These are phyloP conservation scores for Luperina testacea DNA, from an alignment of 2,888 invertebrate species.

Conservation along the genomic window DNA sequence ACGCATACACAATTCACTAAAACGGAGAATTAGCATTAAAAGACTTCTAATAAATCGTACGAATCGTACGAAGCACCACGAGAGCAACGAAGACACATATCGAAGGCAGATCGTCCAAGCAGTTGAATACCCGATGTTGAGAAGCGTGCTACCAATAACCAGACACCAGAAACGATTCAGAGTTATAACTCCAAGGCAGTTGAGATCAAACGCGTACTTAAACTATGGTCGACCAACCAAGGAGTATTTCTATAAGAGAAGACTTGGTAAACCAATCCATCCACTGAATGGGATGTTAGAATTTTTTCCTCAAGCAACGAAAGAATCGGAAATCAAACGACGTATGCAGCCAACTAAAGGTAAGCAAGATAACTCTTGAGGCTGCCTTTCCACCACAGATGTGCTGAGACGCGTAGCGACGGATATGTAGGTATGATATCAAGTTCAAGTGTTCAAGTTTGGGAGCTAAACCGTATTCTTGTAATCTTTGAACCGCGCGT, in stretches of 20 bases:
- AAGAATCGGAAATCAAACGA: not conserved
- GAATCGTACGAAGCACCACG: not conserved
- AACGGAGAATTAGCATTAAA: not conserved
- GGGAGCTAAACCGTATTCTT: not conserved
- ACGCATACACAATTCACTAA: not conserved
- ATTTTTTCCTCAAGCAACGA: conserved; percentile 7
- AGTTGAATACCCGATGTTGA: not conserved
- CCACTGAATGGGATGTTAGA: not conserved
- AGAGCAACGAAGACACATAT: not conserved
- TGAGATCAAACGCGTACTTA: not conserved
- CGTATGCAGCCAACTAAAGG: not conserved
- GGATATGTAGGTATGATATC: not conserved
- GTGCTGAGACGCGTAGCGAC: not conserved
- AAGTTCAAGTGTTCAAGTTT: not conserved
- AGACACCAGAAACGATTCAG: not conserved
- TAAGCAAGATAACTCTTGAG: not conserved
- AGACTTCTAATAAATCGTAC: not conserved
- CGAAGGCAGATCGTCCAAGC: not conserved
- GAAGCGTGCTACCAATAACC: not conserved
- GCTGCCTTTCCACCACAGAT: not conserved
- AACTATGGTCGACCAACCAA: not conserved
- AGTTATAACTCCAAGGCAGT: not conserved
- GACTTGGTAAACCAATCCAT: not conserved
- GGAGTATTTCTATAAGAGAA: not conserved
- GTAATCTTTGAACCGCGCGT: not conserved